Conservation (phyloP, 2,888 invertebrate genomes). For the Agrotis clavis region DNA sequence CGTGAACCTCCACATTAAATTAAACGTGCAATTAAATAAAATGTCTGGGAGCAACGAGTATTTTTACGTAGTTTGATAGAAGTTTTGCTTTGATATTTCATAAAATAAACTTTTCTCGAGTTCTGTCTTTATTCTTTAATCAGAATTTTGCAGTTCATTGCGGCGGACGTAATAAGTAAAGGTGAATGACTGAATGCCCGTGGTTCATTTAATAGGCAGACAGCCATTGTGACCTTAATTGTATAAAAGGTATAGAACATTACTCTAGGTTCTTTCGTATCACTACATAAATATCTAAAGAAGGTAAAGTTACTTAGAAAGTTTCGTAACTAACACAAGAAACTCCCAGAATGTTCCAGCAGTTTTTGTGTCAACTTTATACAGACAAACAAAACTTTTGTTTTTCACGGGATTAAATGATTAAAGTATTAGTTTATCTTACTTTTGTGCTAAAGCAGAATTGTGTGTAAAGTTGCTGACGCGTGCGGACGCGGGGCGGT, state of each 20-base stretch:
- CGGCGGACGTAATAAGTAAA: not conserved
- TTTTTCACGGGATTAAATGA: slow-evolving; percentile 36
- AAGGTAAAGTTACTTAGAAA: slow-evolving; percentile 20
- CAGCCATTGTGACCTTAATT: not conserved
- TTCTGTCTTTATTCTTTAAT: not conserved
- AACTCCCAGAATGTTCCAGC: slow-evolving; percentile 14
- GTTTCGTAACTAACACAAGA: slow-evolving; percentile 22
- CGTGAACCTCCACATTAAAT: slow-evolving; percentile 50
- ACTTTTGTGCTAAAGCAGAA: slow-evolving; percentile 24
- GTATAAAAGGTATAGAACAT: not conserved
- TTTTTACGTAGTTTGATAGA: slow-evolving; percentile 29
- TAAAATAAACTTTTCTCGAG: slow-evolving; percentile 4
- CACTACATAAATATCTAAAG: slow-evolving; percentile 10
- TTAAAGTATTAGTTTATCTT: slow-evolving; percentile 40
- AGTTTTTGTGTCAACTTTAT: slow-evolving; percentile 34
- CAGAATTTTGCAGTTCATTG: slow-evolving; percentile 11
- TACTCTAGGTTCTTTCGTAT: not conserved
- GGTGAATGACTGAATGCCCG: slow-evolving; percentile 20
- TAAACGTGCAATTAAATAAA: slow-evolving; percentile 55
- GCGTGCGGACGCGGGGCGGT: slow-evolving; percentile 9
- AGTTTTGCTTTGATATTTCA: slow-evolving; percentile 14
- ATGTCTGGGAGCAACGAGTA: slow-evolving; percentile 40
- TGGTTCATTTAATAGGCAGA: slow-evolving; percentile 14
- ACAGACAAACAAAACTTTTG: slow-evolving; percentile 37
- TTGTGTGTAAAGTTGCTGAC: slow-evolving; percentile 58